phyloP scores from a whole-genome alignment of 2,113 vertebrate species.

The Tyto alba region DNA sequence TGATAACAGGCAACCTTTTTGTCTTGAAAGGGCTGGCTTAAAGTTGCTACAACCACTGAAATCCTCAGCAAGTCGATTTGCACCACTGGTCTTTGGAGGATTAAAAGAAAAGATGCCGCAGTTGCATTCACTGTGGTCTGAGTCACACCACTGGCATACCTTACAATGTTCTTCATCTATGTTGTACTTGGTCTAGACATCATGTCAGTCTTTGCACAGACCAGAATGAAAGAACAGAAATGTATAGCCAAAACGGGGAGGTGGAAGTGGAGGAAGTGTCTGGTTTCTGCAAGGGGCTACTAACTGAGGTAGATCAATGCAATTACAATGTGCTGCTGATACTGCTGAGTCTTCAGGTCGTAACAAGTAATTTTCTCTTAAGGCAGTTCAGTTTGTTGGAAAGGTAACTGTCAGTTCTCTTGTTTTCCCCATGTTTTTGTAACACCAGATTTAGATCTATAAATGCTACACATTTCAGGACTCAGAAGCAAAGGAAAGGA shows the following conservation, averaged over 20 bases:
- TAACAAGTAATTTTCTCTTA: not conserved
- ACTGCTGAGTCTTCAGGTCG: not conserved
- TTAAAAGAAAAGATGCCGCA: not conserved
- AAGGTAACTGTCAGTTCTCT: not conserved
- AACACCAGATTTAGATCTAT: not conserved
- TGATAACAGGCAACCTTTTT: not conserved
- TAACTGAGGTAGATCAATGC: not conserved
- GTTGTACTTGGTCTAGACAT: not conserved
- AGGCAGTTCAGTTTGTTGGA: not conserved
- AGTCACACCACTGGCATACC: not conserved
- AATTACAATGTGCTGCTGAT: accelerated
- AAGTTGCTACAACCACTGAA: not conserved
- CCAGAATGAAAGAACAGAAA: not conserved
- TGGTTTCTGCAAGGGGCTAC: not conserved
- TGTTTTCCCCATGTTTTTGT: not conserved
- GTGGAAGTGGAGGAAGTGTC: not conserved
- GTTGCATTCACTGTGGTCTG: not conserved
- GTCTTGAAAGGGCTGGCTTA: not conserved
- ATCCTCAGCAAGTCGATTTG: not conserved
- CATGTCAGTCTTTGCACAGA: not conserved
- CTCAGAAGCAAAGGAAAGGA: not conserved
- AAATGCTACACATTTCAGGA: not conserved
- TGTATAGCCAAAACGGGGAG: not conserved
- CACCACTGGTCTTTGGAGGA: not conserved
- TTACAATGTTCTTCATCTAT: accelerated